Evolutionary conservation across 2,113 vertebrate genomes (phyloP), one percentile per base, ranked within the genome.

Genomic region (Notarius lentiginosus): DNA sequence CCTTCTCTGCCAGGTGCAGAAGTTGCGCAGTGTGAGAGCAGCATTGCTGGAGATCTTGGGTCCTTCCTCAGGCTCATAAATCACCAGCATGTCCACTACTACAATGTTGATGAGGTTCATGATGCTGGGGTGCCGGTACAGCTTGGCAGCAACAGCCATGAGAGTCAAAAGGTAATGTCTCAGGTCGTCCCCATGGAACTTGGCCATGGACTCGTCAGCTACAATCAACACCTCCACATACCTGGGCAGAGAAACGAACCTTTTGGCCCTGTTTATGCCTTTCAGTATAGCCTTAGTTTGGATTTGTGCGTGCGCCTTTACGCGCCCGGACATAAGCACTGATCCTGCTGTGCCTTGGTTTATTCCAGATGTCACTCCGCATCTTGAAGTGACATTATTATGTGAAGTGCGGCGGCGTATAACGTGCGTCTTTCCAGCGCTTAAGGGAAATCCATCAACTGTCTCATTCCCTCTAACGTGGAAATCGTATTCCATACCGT

Each of bases 1-100:
- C 91, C 98, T 99, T 93, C 98, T 99, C 92, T 99, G 98, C 98
- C 98, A 99, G 79, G 95, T 96, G 84, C 98, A 99, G 91, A 99
- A 99, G 95, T 98, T 99, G 63, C 98, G 95, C 89, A 99, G 96
- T 7, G 97, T 99, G 94, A 99, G 92, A 84, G 98, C 98, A 0
- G 98, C 98, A 83, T 99, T 99, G 89, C 96, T 94, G 2, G 96
- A 97, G 84, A 99, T 96, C 75, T 97, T 98, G 88, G 97, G 98
- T 84, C 98, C 98, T 24, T 97, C 95, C 90, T 98, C 97, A 0
- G 96, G 96, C 86, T 97, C 97, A 17, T 94, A 93, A 7, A 99
- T 95, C 72, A 98, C 93, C 84, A 98, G 91, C 89, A 99, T 96
- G 94, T 98, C 98, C 75, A 99, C 98, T n/a, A 99, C 98, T 0